Evolutionary conservation across 2,113 vertebrate genomes (phyloP).

Genomic region (Myotis lucifugus): DNA sequence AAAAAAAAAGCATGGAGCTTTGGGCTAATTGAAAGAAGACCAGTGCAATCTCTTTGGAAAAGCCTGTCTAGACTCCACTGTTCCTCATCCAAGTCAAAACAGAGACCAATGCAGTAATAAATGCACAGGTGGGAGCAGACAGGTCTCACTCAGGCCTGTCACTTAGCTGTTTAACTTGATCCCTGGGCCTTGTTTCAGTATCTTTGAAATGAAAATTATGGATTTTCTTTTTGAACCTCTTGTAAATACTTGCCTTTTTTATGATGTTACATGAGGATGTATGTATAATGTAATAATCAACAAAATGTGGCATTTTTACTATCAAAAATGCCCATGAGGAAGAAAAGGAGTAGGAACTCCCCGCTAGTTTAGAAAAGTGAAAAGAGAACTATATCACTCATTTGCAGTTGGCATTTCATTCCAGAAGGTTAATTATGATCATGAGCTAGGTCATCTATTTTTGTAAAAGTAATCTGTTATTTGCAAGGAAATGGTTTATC

Average conservation of each 20-base stretch:
- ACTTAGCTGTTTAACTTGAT: neutral
- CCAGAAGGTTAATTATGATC: conserved; percentile 63
- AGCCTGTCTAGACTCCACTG: neutral
- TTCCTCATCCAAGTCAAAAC: neutral
- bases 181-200: neutral
- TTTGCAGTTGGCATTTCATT: conserved; percentile 42
- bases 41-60: neutral
- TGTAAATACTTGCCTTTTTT: conserved; percentile 32
- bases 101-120: neutral
- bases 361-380: neutral
- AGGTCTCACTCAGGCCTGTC: neutral
- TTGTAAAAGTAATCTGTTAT: conserved; percentile 67
- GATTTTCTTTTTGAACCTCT: neutral
- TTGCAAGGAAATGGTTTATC: conserved; percentile 65
- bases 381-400: neutral
- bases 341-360: neutral
- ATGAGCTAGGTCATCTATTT: conserved; percentile 70
- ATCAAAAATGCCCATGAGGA: conserved; percentile 6
- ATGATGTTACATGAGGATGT: neutral
- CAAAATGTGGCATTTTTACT: conserved; percentile 20
- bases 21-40: neutral
- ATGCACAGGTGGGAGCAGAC: neutral
- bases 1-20: neutral
- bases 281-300: neutral
- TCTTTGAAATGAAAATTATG: conserved; percentile 23